Conservation (phyloP, 2,797 vertebrate genomes). For the Paramormyrops hopkinsi region DNA sequence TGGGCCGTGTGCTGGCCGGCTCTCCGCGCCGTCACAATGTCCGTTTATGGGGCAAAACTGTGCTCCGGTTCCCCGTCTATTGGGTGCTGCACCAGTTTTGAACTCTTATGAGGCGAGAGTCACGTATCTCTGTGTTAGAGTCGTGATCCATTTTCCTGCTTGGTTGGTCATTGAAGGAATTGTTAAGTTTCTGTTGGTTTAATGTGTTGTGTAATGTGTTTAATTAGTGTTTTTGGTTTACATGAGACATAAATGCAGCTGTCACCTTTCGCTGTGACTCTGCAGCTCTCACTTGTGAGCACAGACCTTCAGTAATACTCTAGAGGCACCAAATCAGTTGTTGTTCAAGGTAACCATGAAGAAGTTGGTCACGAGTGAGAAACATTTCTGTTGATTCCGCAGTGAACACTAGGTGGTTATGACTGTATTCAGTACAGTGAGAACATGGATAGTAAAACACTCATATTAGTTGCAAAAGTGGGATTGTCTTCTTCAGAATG, state of each 20-base stretch:
- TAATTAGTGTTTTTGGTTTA: not conserved
- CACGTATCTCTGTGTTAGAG: not conserved
- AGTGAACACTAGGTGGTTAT: constrained; percentile 42
- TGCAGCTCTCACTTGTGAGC: not conserved
- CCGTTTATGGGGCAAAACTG: not conserved
- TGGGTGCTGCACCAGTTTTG: not conserved
- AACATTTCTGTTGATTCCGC: constrained; percentile 6
- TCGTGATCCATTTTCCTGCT: not conserved
- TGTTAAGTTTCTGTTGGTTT: not conserved
- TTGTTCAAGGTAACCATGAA: not conserved
- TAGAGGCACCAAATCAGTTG: not conserved
- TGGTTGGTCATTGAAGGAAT: not conserved
- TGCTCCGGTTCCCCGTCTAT: not conserved
- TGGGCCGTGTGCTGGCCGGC: not conserved
- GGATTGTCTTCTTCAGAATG: constrained; percentile 47
- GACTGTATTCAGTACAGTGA: constrained; percentile 44
- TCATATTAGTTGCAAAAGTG: constrained; percentile 48
- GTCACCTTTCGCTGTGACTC: not conserved
- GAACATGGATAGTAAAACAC: constrained; percentile 44
- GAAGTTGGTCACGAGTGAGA: not conserved
- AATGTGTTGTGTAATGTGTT: not conserved
- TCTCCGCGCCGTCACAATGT: not conserved
- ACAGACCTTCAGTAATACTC: not conserved
- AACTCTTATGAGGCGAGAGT: not conserved
- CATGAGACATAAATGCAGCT: not conserved